Percentiles rank a stretch among this genome's conserved stretches.
phyloP scores from a whole-genome alignment of 2,113 vertebrate genomes.

The Jacana jacana region DNA sequence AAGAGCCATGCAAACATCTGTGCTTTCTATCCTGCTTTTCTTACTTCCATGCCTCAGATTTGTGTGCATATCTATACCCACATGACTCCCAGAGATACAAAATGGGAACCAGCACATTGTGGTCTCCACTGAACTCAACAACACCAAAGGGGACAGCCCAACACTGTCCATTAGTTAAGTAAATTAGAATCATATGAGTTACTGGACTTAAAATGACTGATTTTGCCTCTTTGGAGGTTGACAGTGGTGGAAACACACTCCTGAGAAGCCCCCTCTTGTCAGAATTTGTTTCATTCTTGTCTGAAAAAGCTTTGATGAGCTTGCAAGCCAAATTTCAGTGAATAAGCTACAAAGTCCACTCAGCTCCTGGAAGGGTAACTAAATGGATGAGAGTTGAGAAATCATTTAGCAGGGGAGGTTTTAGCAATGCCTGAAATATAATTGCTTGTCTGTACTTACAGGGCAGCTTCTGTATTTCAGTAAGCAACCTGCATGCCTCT shows the following conservation, averaged over 20 bases:
- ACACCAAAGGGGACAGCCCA: background rate
- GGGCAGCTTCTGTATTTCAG: background rate
- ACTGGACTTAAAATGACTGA: background rate
- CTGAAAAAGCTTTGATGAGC: background rate
- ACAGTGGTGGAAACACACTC: background rate
- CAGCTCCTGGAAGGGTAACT: background rate
- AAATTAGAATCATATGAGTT: background rate
- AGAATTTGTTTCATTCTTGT: background rate
- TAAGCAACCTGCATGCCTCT: background rate
- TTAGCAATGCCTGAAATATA: background rate
- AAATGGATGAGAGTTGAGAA: background rate
- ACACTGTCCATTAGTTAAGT: rapidly evolving
- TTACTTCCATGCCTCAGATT: background rate
- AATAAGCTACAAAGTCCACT: background rate
- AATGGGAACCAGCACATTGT: background rate
- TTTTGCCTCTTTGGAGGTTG: background rate
- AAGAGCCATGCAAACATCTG: background rate
- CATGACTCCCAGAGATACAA: background rate
- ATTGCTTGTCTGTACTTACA: background rate
- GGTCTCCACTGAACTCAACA: background rate
- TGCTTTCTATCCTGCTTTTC: background rate
- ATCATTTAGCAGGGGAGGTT: background rate
- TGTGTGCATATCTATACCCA: background rate
- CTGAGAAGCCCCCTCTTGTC: background rate
- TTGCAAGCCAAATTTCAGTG: background rate